These are phyloP conservation scores for Malurus elegans DNA, from an alignment of 2,113 vertebrate genomes.

Conservation along the genomic window DNA sequence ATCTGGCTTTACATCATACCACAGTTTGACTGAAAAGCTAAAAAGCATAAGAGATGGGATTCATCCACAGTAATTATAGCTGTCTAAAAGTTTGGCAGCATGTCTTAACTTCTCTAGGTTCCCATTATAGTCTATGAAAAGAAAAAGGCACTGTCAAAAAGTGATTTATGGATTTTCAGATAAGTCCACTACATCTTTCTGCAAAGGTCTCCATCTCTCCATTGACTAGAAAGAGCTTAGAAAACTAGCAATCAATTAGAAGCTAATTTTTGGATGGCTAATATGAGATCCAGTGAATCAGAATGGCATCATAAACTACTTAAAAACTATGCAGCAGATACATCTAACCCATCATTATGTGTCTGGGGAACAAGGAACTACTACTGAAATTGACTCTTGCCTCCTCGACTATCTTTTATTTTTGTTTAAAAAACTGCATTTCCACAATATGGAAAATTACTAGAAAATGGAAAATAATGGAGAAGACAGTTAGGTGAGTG, in stretches of 20 bases:
- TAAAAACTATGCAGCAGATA: not conserved
- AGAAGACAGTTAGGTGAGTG: not conserved
- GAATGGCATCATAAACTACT: not conserved
- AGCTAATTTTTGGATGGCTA: not conserved
- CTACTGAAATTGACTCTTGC: not conserved
- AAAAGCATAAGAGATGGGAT: conserved; percentile 4
- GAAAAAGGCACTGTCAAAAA: not conserved
- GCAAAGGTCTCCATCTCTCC: not conserved
- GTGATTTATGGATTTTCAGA: not conserved
- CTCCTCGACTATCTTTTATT: not conserved
- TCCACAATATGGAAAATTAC: not conserved
- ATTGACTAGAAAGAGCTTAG: not conserved
- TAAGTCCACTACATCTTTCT: not conserved
- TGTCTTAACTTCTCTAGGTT: not conserved
- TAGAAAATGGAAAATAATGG: not conserved
- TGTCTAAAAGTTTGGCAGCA: conserved; percentile 19
- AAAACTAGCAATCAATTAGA: not conserved
- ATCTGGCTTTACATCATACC: not conserved
- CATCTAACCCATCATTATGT: not conserved
- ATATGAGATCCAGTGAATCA: not conserved
- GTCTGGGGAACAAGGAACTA: not conserved
- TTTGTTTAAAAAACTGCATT: not conserved
- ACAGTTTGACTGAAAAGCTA: conserved; percentile 1
- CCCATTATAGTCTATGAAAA: not conserved
- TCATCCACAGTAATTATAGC: not conserved